Evolutionary conservation across 2,797 vertebrate genomes (phyloP).

Genomic region (Gallirallus australis): DNA sequence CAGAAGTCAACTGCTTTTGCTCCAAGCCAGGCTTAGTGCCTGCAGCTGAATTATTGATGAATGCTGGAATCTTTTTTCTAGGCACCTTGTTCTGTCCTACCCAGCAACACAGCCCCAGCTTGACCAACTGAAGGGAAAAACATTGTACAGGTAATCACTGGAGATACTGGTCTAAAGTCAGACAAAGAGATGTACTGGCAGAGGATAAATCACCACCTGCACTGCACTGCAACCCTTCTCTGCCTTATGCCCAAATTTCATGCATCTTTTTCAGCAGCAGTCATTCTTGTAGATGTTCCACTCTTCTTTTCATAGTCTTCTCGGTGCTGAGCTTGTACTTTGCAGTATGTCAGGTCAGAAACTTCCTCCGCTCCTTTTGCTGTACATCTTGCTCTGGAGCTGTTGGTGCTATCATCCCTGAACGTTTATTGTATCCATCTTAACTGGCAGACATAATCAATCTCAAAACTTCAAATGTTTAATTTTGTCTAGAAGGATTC

Average conservation of each 20-base stretch:
- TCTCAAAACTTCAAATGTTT: neutral
- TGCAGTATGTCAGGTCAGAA: neutral
- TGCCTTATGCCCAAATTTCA: accelerated
- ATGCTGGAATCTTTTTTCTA: neutral
- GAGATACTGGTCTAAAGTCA: neutral
- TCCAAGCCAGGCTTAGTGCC: neutral
- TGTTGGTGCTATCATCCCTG: neutral
- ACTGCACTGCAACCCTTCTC: accelerated
- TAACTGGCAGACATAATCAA: neutral
- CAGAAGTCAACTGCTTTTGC: neutral
- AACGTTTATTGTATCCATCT: neutral
- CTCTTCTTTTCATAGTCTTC: neutral
- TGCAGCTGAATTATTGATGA: neutral
- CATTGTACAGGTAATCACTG: accelerated
- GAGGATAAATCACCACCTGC: neutral
- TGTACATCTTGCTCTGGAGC: neutral
- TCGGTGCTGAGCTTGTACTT: neutral
- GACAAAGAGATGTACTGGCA: neutral
- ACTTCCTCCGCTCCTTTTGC: neutral
- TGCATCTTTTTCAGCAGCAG: neutral
- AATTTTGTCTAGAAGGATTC: neutral
- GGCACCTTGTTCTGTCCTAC: neutral
- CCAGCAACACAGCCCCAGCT: neutral
- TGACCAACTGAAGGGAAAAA: neutral
- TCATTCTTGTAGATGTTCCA: neutral